A percentile compares a stretch with the other conserved stretches of the same genome.
These are phyloP conservation scores for Hestina assimilis DNA, from an alignment of 1,140 invertebrate genomes.

Conservation along the genomic window DNA sequence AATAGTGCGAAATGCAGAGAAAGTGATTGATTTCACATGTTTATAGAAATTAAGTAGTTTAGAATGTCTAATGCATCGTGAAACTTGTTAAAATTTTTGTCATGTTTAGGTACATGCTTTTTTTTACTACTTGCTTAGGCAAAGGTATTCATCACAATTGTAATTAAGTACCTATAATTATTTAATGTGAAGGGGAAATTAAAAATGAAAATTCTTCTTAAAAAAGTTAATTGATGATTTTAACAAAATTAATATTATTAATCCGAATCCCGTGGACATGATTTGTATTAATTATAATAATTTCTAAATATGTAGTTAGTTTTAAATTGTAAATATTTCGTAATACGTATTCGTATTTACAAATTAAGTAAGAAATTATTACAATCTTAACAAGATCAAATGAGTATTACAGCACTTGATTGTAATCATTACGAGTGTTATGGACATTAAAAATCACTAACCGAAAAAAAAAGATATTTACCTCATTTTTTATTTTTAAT, in stretches of 20 bases:
- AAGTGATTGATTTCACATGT: conserved; percentile 43
- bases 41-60: conserved; percentile 29
- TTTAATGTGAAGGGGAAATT: no score
- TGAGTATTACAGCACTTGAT: conserved; percentile 6
- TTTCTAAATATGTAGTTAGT: no score
- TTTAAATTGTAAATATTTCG: no score
- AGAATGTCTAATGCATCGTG: conserved; percentile 3
- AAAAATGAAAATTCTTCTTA: no score
- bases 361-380: background rate
- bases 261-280: no score
- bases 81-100: background rate
- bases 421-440: conserved; percentile 4
- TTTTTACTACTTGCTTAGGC: no score
- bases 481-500: conserved; percentile 60
- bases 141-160: no score
- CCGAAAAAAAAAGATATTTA: conserved; percentile 41
- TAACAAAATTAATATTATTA: no score
- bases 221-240: no score
- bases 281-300: no score
- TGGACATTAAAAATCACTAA: conserved; percentile 7
- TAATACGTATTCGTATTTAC: background rate
- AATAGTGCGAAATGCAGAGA: conserved; percentile 24
- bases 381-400: conserved; percentile 11
- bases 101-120: no score
- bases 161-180: no score